Base-by-base conservation (phyloP, 2,797 vertebrate species). In the Phaenicophaeus curvirostris region DNA sequence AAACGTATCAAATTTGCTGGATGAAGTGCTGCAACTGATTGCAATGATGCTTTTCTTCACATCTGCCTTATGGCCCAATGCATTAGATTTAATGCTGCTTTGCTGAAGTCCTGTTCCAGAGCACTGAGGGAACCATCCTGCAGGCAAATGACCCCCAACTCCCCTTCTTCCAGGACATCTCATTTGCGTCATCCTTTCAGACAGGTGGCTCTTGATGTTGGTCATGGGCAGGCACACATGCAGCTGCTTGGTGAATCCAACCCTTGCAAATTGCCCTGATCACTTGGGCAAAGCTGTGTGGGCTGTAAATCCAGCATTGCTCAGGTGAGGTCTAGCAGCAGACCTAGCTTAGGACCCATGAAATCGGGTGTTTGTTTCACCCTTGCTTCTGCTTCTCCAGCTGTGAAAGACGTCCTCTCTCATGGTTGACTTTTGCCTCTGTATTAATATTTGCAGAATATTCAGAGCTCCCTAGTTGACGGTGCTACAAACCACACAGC, bases 111-210 rank as follows among this genome's bases (percentile, higher is more conserved):
- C 35, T 81, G 2, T 62, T 90, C 48, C 28, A 74, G 46, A 46
- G 42, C 8, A n/a, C 25, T 39, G 7, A 3, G n/a, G 5, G 59
- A 61, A 18, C 20, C 13, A 16, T 41, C 6, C 18, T 74, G 30
- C 21, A 63, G 20, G 44, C 44, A 63, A 69, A 85, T 17, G 44
- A 6, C 0, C 6, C 3, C 4, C 14, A 0, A 13, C 0, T 8
- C 1, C 15, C 12, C 5, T 13, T 7, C 10, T 58, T 42, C 20
- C 13, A 85, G 20, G 44, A 3, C 9, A 42, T 63, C 62, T 71
- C 8, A 68, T 81, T 71, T 33, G 11, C 5, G 6, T 37, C 0
- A 0, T 57, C 44, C 24, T 74, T 82, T 89, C 41, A 66, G 30
- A 30, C 5, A 67, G 35, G 12, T 41, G 12, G 15, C 8, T 80